Conservation (phyloP, 2,113 vertebrate genomes). For the Ivindomyrus marchei region DNA sequence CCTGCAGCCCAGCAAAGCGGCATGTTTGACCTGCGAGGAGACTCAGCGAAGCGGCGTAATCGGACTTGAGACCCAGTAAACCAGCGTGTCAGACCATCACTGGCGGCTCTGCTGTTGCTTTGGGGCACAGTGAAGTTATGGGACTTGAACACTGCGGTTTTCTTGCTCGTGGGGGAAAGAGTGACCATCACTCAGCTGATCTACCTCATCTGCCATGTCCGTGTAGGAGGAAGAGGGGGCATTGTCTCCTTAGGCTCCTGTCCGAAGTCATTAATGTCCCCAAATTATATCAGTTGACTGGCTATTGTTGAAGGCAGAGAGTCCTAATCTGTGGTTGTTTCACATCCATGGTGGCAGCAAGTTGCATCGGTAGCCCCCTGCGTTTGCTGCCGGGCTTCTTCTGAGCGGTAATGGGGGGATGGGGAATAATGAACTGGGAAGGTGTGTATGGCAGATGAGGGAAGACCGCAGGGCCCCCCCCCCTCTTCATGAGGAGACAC, state of each 20-base stretch:
- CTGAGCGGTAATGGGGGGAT: conserved; percentile 35
- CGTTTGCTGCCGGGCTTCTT: conserved; percentile 20
- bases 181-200: background rate
- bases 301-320: conserved; percentile 49
- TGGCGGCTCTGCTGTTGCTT: background rate
- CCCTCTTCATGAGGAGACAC: conserved; percentile 27
- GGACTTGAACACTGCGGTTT: background rate
- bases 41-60: background rate
- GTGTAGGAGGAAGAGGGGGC: background rate
- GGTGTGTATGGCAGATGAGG: conserved; percentile 7
- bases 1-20: background rate
- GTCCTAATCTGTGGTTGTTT: conserved; percentile 43
- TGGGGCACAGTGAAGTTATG: background rate
- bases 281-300: conserved; percentile 69
- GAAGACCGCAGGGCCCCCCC: conserved; percentile 39
- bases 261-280: background rate
- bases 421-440: conserved; percentile 57
- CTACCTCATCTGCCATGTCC: background rate
- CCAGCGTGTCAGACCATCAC: background rate
- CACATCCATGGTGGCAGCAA: conserved; percentile 33
- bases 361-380: conserved; percentile 15
- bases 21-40: background rate
- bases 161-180: background rate
- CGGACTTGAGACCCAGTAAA: background rate
- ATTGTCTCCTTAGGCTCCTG: background rate